Evolutionary conservation across 1,140 invertebrate genomes (phyloP).

Genomic region (Lucilia cuprina): DNA sequence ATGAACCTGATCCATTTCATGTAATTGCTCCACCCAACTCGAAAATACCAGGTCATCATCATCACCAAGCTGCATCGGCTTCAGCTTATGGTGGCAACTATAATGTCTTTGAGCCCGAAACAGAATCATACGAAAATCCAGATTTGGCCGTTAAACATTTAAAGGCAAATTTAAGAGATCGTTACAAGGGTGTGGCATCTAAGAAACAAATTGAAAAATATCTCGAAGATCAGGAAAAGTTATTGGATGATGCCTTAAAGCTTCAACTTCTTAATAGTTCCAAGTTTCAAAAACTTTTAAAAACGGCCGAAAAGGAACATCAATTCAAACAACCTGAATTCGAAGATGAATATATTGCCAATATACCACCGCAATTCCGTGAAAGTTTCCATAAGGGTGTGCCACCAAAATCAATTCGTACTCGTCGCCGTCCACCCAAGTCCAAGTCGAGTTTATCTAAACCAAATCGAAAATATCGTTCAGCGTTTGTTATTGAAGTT

Average conservation of each 20-base stretch:
- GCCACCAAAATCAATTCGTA: conserved; percentile 37
- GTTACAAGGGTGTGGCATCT: conserved; percentile 56
- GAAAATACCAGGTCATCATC: not conserved
- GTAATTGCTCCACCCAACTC: conserved; percentile 47
- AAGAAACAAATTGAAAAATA: conserved; percentile 58
- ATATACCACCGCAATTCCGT: conserved; percentile 13
- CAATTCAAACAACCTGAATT: conserved; percentile 40
- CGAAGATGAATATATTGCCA: conserved; percentile 28
- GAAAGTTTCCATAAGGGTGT: conserved; percentile 39
- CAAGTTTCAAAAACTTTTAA: conserved; percentile 56
- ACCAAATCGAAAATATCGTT: conserved; percentile 38
- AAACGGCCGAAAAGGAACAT: conserved; percentile 49
- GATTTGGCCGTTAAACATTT: not conserved
- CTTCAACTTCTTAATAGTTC: conserved; percentile 53
- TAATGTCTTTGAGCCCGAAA: conserved; percentile 52
- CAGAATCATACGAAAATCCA: conserved; percentile 49
- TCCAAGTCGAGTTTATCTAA: conserved; percentile 42
- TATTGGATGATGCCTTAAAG: conserved; percentile 56
- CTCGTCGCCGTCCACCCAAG: conserved; percentile 47
- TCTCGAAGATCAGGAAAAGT: conserved; percentile 55
- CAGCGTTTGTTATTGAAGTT: conserved; percentile 56
- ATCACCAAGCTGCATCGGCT: not conserved
- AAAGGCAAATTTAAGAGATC: conserved; percentile 44
- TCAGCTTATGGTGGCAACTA: conserved; percentile 37
- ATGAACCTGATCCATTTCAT: conserved; percentile 54